Evolutionary conservation across 1,140 invertebrate species (phyloP), one percentile per base, ranked within the genome.

Genomic region (Cherax quadricarinatus): DNA sequence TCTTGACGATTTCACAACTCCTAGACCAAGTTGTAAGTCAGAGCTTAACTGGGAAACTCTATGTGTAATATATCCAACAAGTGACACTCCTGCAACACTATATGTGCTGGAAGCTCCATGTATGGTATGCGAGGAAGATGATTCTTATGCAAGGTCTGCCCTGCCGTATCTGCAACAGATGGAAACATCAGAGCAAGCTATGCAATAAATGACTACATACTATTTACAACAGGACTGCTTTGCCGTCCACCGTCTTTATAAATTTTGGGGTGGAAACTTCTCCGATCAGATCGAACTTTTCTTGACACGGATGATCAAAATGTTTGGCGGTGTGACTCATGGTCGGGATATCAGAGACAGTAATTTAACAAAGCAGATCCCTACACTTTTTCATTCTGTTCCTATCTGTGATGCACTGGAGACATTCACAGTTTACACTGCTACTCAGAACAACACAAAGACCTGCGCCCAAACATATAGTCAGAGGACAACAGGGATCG

Each of bases 201-300:
- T 53, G 6, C 85, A 86, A 60, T 75, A 4, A 51, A 79, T 7
- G 70, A 88, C 48, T 88, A 88, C 18, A 88, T 16, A 14, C 51
- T 79, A n/a, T 80, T 86, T 70, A 30, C 84, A 16, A 62, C 78
- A 79, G n/a, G 48, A 21, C 1, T 79, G 80, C 75, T 88, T 88
- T 41, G 60, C 86, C 41, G 80, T 88, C 75, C 24, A 51, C 30
- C 14, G 86, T 53, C 10, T 21, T 51, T 30, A 79, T 57, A 21
- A 88, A n/a, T 88, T 88, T 49, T 88, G 73, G 86, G 10, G 41
- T 88, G 75, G 86, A 53, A 88, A 88, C 48, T 88, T 88, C 86
- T 79, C 49, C 4, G 84, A 88, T 30, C 70, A 88, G 73, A 79
- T 86, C 70, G 84, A 86, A 62, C 84, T 66, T n/a, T 86, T 30